Evolutionary conservation across 2,888 invertebrate genomes (phyloP), one percentile per base, ranked within the genome.

Genomic region (Mythimna albipuncta): DNA sequence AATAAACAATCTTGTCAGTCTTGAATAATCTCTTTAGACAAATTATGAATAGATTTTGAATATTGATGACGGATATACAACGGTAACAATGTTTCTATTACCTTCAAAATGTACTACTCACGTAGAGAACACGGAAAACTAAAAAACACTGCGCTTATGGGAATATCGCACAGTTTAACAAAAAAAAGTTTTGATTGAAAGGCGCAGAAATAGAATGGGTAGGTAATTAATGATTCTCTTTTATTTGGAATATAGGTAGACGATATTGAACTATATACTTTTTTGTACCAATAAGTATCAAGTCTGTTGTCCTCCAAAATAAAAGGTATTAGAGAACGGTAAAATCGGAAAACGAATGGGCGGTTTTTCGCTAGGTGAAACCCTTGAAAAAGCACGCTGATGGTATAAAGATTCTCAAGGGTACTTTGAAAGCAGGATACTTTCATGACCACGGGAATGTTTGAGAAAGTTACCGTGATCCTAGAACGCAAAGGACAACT

Each of bases 1-100:
- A 82, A 82, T 84, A 82, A 81, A 80, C 73, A 84, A 64, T 69
- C 63, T 52, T 21, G 41, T 41, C 54, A 71, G 70, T 76, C 68
- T 57, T 74, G 47, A 70, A 81, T 82, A 69, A 73, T 70, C 59
- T 66, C 69, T 73, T 58, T 38, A 75, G 67, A 67, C 70, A 69
- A 75, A 75, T 69, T 75, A 77, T 75, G 70, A 75, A 69, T 83
- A 75, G 67, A 65, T 64, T 71, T 71, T 55, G 57, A 62, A 82
- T 61, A 61, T 61, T 58, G 79, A 69, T 78, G 83, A 82, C 41
- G 32, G 66, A 57, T 58, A 58, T 47, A 58, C 72, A 44, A 47
- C 21, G 32, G 32, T 57, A 41, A 70, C 69, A 70, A 61, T 71
- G 54, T 72, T 32, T 75, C 19, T 66, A 11, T 71, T 64, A 72